Evolutionary conservation across 2,888 invertebrate species (phyloP), one percentile per base, ranked within the genome.

Genomic region (Drosophila merina): DNA sequence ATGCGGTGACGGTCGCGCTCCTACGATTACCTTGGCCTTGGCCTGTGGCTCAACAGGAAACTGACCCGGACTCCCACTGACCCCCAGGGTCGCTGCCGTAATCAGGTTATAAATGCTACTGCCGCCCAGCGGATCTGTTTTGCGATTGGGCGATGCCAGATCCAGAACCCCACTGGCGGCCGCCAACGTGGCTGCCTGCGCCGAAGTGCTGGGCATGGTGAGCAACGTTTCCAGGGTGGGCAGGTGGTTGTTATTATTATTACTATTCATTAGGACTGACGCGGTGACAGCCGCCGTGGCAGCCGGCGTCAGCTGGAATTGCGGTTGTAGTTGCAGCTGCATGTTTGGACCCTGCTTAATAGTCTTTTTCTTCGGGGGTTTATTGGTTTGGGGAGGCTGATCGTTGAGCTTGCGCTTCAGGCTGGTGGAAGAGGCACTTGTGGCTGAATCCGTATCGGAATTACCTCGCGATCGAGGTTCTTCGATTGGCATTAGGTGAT

Each of bases 401-500:
- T 57, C 72, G 8, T 60, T 50, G 0, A 72, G 48, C 42, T 85
- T 82, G 26, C 77, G 82, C 51, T 89, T 89, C 10, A 84, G 31
- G 48, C 87, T 79, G 47, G 72, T 79, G 30, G 90, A 89, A 49
- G 89, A 84, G 76, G 75, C 86, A 77, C 85, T 87, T 72, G 89
- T 89, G 36, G 83, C 89, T 28, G 89, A 90, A 69, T 90, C 89
- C 10, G 89, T 89, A 59, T 90, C 89, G 9, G 89, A 90, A 68
- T 89, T 90, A 42, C 83, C 85, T 50, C 74, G 83, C 30, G 89
- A 89, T 38, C 83, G 79, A 56, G 72, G 71, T 26, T 90, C 89
- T 63, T 89, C 89, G 48, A 74, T 57, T 56, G 72, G 64, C 62
- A 78, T 88, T 4, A 75, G 55, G 56, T 77, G 78, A 74, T 58